Percentiles rank a stretch among this genome's conserved stretches.
Evolutionary conservation across 2,888 invertebrate species (phyloP).

Genomic region (Mimumesa dahlbomi): DNA sequence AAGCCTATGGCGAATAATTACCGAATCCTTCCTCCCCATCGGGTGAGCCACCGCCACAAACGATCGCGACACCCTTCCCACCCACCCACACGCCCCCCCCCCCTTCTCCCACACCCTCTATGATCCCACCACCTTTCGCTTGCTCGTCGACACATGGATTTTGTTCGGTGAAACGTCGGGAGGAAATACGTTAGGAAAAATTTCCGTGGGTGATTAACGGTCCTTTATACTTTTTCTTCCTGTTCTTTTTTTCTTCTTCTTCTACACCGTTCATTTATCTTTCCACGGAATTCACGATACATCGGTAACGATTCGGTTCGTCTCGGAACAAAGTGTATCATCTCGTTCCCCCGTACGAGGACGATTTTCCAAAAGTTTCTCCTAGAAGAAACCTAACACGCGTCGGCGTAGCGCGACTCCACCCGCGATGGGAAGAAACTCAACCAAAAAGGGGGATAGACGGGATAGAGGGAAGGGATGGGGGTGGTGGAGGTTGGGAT

Average conservation of each 20-base stretch:
- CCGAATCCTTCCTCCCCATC: too few species aligned
- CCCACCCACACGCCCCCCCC: constrained; percentile 47
- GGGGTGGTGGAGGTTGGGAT: constrained; percentile 53
- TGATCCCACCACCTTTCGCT: constrained; percentile 29
- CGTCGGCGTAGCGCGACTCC: too few species aligned
- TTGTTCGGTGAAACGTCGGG: constrained; percentile 56
- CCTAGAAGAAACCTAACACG: too few species aligned
- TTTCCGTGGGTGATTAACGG: constrained; percentile 55
- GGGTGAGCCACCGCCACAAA: constrained; percentile 28
- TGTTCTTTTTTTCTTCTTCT: too few species aligned
- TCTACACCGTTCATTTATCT: too few species aligned
- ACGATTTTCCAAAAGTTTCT: too few species aligned
- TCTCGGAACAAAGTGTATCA: too few species aligned
- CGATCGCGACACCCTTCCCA: constrained; percentile 73
- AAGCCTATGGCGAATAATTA: constrained; percentile 67
- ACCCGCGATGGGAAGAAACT: constrained; percentile 36
- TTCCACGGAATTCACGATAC: too few species aligned
- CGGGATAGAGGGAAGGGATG: constrained; percentile 17
- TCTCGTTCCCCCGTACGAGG: too few species aligned
- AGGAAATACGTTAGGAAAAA: constrained; percentile 56
- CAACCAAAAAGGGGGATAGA: background rate
- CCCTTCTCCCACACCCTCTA: constrained; percentile 47
- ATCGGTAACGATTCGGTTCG: too few species aligned
- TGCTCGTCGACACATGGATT: constrained; percentile 52
- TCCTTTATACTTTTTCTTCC: constrained; percentile 8